Evolutionary conservation across 2,797 vertebrate species (phyloP).

Genomic region (Sebastes goodei): DNA sequence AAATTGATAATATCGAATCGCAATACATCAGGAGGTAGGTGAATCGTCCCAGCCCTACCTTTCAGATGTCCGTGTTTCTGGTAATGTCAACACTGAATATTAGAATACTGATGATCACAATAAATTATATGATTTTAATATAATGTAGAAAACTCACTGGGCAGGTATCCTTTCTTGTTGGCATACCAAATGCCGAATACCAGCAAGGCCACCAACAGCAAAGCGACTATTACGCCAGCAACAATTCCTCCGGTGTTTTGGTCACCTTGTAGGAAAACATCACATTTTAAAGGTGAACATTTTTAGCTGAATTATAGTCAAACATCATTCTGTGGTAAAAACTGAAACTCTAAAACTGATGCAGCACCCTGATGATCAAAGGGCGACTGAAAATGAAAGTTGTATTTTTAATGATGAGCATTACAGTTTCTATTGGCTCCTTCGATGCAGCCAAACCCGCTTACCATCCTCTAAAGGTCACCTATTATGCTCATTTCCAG

Average conservation of each 20-base stretch:
- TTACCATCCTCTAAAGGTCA: background rate
- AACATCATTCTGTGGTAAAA: accelerated
- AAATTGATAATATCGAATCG: too few species aligned
- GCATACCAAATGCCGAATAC: constrained; percentile 89
- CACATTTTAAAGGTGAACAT: background rate
- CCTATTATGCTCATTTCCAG: too few species aligned
- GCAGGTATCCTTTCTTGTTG: constrained; percentile 88
- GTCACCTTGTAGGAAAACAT: constrained; percentile 79
- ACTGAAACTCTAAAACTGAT: background rate
- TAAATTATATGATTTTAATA: background rate
- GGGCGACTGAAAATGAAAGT: background rate
- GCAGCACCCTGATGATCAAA: background rate
- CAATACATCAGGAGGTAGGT: too few species aligned
- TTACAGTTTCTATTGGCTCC: background rate
- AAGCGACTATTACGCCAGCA: constrained; percentile 86
- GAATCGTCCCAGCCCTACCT: too few species aligned
- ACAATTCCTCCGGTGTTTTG: constrained; percentile 89
- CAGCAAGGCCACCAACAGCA: constrained; percentile 84
- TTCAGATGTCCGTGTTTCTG: too few species aligned
- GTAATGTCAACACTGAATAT: background rate
- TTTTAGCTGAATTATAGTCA: background rate
- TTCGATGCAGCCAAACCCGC: constrained; percentile 6
- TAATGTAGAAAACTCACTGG: constrained; percentile 81
- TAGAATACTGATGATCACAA: background rate
- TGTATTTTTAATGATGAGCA: background rate